phyloP scores from a whole-genome alignment of 2,797 vertebrate species.

The Pseudochirops corinnae region DNA sequence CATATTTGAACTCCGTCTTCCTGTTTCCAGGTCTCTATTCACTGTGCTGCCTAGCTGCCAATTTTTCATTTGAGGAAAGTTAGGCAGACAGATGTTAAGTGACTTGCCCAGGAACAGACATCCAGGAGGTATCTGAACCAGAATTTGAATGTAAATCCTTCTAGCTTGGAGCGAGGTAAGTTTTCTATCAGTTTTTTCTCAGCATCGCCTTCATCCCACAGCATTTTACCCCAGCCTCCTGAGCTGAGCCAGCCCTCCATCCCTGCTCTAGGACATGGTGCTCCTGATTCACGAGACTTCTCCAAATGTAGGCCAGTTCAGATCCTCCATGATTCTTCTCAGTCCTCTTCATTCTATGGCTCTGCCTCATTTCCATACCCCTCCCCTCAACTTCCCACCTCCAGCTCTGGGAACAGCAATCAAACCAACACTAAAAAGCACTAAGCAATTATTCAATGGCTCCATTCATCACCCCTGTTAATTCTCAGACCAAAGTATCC shows the following conservation, averaged over 20 bases:
- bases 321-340: not conserved
- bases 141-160: not conserved
- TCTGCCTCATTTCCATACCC: not conserved
- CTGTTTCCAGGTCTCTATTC: not conserved
- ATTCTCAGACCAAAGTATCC: not conserved
- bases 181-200: not conserved
- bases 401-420: not conserved
- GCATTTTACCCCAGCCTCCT: not conserved
- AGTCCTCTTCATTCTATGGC: not conserved
- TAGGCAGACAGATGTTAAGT: not conserved
- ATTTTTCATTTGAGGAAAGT: not conserved
- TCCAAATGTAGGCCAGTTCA: not conserved
- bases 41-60: not conserved
- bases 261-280: not conserved
- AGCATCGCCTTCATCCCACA: not conserved
- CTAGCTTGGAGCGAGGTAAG: not conserved
- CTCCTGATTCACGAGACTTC: not conserved
- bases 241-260: not conserved
- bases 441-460: not conserved
- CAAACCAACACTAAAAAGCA: not conserved
- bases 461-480: not conserved
- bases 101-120: not conserved
- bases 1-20: not conserved
- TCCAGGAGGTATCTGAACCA: not conserved
- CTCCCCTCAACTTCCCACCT: not conserved